A percentile compares a stretch with the other conserved stretches of the same genome.
Evolutionary conservation across 2,888 invertebrate species (phyloP).

Genomic region (Torymus auratus): DNA sequence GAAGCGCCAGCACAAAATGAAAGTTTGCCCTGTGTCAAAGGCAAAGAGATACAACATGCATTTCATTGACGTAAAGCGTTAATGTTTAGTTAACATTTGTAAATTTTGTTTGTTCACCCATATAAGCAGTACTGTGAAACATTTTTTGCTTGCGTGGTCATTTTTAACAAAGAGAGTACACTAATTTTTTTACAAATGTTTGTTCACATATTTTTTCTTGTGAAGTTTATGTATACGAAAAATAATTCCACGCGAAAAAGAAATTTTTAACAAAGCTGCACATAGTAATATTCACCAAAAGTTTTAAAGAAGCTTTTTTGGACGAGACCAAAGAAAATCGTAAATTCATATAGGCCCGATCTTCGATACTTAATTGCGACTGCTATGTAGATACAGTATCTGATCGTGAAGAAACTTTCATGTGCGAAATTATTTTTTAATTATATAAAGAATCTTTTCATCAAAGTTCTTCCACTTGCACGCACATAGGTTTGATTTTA

Average conservation of each 20-base stretch:
- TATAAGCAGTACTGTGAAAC: conserved; percentile 42
- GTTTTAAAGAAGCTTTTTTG: conserved; percentile 62
- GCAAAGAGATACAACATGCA: conserved; percentile 22
- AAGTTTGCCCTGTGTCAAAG: conserved; percentile 52
- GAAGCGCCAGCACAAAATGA: conserved; percentile 52
- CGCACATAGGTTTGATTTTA: conserved; percentile 52
- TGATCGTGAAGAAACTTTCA: conserved; percentile 31
- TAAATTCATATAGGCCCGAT: conserved; percentile 51
- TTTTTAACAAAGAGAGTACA: conserved; percentile 39
- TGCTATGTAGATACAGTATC: conserved; percentile 24
- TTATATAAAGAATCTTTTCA: conserved; percentile 47
- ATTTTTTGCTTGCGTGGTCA: conserved; percentile 46
- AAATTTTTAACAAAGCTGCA: conserved; percentile 45
- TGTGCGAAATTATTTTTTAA: conserved; percentile 33
- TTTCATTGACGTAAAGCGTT: conserved; percentile 41
- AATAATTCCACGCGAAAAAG: conserved; percentile 25
- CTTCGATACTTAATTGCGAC: conserved; percentile 54
- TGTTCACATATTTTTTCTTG: conserved; percentile 22
- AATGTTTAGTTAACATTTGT: conserved; percentile 42
- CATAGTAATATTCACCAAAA: conserved; percentile 51
- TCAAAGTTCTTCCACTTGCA: conserved; percentile 58
- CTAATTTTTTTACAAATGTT: conserved; percentile 36
- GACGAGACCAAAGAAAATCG: conserved; percentile 64
- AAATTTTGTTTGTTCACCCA: conserved; percentile 42
- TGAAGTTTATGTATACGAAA: background rate